These are phyloP conservation scores for Coremacera marginata DNA, from an alignment of 2,888 invertebrate species.

Conservation along the genomic window DNA sequence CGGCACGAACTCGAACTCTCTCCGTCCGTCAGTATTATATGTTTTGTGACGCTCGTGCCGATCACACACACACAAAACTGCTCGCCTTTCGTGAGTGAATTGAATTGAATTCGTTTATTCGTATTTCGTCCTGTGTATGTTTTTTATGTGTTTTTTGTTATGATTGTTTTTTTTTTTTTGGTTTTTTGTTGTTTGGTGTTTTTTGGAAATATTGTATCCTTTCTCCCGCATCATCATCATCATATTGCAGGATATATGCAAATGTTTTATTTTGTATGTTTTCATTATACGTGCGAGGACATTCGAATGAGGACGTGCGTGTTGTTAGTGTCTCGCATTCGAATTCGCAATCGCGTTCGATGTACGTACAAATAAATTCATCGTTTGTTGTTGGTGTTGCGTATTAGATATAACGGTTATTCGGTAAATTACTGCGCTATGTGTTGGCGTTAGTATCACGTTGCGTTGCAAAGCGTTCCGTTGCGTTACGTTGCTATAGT, in stretches of 20 bases:
- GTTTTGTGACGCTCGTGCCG: slow-evolving; percentile 16
- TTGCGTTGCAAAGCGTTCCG: background rate
- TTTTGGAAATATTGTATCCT: slow-evolving; percentile 37
- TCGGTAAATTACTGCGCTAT: background rate
- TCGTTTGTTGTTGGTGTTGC: background rate
- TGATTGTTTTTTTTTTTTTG: slow-evolving; percentile 13
- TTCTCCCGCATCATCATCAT: slow-evolving; percentile 38
- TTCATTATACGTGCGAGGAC: slow-evolving; percentile 58
- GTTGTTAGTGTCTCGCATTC: slow-evolving; percentile 27
- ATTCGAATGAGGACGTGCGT: slow-evolving; percentile 49
- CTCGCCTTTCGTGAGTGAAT: slow-evolving; percentile 29
- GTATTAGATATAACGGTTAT: no score
- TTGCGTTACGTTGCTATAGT: background rate
- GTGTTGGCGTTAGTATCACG: slow-evolving; percentile 16
- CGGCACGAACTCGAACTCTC: slow-evolving; percentile 37
- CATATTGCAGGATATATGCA: slow-evolving; percentile 40
- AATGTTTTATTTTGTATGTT: slow-evolving; percentile 47
- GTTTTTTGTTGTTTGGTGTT: background rate
- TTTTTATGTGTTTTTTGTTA: background rate
- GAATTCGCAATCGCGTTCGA: background rate
- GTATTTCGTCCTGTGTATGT: slow-evolving; percentile 27
- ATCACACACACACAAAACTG: background rate
- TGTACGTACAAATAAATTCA: slow-evolving; percentile 4
- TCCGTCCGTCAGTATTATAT: slow-evolving; percentile 29
- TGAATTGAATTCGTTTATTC: slow-evolving; percentile 36